Base-by-base conservation (phyloP, 2,113 vertebrate species). In the Cromileptes altivelis region DNA sequence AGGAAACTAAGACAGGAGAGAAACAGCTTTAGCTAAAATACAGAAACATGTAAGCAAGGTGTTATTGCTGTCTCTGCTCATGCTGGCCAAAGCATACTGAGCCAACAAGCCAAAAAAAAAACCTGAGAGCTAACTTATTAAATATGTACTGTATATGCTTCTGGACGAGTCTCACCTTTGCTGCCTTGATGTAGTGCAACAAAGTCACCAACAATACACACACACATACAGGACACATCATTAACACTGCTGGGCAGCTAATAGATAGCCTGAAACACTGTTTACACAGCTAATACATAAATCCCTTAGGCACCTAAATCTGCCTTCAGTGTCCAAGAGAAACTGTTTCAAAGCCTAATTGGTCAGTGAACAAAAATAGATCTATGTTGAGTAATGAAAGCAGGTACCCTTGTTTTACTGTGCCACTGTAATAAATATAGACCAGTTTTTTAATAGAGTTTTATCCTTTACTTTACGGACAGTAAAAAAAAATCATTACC, bases 361-460 rank as follows among this genome's bases (percentile, higher is more conserved):
- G 83, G 83, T 81, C 64, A 84, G 73, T 55, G 49, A 53, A 75
- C 53, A 80, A 73, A 90, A 90, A 87, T 58, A 88, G 72, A 80
- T 72, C 56, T 30, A 52, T 14, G 13, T 55, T 63, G 64, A 71
- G 40, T 77, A 64, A 85, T 83, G 25, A 50, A 81, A 55, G 78
- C 70, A 85, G 58, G 62, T 81, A 45, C 3, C 17, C 4, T 65
- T 74, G 19, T 55, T 74, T 79, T n/a, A 52, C 42, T 79, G 27
- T 58, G 60, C 60, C 10, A 67, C 47, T 56, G n/a, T 23, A 65
- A 49, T 77, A 42, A 49, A 50, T 75, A 55, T 27, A 55, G 56
- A 72, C 13, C 3, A 40, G 14, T 42, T 73, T 10, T 19, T 73
- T 67, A 33, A 75, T 33, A 4, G 1, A 30, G 2, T n/a, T 47